phyloP scores from a whole-genome alignment of 2,797 vertebrate genomes.

The Podargus strigoides region DNA sequence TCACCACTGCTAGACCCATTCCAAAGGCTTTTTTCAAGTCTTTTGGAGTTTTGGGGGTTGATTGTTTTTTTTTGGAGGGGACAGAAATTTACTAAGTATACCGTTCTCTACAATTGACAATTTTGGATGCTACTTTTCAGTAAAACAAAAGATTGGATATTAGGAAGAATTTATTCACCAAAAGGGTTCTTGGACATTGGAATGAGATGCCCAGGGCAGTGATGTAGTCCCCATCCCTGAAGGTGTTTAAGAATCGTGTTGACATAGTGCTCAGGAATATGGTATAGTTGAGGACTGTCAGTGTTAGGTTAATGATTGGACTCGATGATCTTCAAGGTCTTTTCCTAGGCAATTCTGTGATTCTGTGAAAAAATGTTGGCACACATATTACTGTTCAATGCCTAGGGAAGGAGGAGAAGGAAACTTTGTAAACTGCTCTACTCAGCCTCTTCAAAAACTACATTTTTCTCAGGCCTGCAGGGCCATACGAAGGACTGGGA shows the following conservation, averaged over 20 bases:
- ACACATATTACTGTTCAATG: neutral
- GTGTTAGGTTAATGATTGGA: no score
- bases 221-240: no score
- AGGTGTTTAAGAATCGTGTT: no score
- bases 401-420: neutral
- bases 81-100: neutral
- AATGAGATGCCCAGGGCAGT: no score
- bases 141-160: no score
- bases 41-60: neutral
- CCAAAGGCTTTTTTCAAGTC: neutral
- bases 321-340: no score
- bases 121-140: neutral
- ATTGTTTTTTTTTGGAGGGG: neutral
- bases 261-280: no score
- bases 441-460: neutral
- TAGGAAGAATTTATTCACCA: no score
- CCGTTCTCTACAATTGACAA: neutral
- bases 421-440: neutral
- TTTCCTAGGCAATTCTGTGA: no score
- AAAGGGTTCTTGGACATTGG: no score
- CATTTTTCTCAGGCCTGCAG: neutral
- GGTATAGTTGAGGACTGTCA: no score
- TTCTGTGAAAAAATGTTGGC: neutral
- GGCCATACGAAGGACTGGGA: neutral
- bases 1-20: neutral